phyloP scores from a whole-genome alignment of 2,888 invertebrate species.

The Dendrolimus houi region DNA sequence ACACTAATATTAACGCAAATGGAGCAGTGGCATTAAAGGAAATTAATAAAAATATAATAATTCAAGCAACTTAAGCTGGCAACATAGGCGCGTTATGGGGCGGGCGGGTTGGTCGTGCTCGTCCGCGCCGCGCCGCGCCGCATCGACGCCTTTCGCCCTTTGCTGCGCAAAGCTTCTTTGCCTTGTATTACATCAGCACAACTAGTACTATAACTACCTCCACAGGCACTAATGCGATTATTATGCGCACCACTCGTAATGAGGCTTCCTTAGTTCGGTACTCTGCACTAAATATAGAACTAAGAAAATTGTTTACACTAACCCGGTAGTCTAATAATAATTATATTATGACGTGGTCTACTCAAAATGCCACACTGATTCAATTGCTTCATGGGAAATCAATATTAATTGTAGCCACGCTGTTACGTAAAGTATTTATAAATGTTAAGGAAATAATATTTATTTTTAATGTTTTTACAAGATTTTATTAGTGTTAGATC shows the following conservation, averaged over 20 bases:
- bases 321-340: neutral
- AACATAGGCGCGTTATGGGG: neutral
- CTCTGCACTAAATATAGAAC: neutral
- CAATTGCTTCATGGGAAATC: too few relatives aligned
- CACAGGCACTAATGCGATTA: slow-evolving; percentile 24
- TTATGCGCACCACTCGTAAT: slow-evolving; percentile 15
- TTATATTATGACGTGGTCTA: too few relatives aligned
- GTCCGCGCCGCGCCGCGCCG: neutral
- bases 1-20: too few relatives aligned
- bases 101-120: neutral
- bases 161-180: slow-evolving; percentile 11
- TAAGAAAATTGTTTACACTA: neutral
- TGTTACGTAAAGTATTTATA: neutral
- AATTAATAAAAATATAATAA: too few relatives aligned
- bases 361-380: too few relatives aligned
- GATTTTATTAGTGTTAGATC: too few relatives aligned
- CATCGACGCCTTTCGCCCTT: slow-evolving; percentile 2
- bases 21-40: too few relatives aligned
- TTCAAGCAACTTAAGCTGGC: neutral
- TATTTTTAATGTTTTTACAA: neutral
- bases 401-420: too few relatives aligned
- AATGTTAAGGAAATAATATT: slow-evolving; percentile 2
- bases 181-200: slow-evolving; percentile 9
- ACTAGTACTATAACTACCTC: slow-evolving; percentile 4
- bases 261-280: slow-evolving; percentile 20